A percentile compares a stretch with the other conserved stretches of the same genome.
phyloP scores from a whole-genome alignment of 2,888 invertebrate genomes.

The Lutraria lutraria region DNA sequence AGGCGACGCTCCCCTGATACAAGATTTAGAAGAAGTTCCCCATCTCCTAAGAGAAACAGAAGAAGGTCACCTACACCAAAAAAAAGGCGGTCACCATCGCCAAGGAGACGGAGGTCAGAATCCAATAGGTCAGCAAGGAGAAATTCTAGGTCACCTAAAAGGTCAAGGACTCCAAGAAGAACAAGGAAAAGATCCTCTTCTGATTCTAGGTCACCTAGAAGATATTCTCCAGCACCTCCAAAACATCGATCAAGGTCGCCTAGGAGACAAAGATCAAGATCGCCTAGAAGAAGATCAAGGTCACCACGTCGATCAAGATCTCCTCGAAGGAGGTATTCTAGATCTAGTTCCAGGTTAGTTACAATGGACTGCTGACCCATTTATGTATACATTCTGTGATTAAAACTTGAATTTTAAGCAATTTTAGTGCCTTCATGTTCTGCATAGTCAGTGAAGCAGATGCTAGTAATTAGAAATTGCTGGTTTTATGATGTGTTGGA shows the following conservation, averaged over 20 bases:
- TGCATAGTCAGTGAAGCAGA: too few relatives aligned
- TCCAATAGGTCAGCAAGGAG: slow-evolving; percentile 58
- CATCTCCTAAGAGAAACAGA: slow-evolving; percentile 38
- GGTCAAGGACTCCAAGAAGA: slow-evolving; percentile 58
- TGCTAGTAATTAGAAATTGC: too few relatives aligned
- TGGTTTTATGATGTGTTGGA: too few relatives aligned
- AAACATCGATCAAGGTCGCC: slow-evolving; percentile 58
- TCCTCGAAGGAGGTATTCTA: slow-evolving; percentile 58
- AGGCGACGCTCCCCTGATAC: slow-evolving; percentile 51
- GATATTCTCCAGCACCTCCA: slow-evolving; percentile 59
- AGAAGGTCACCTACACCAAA: slow-evolving; percentile 53
- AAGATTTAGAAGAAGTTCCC: slow-evolving; percentile 45
- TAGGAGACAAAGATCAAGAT: slow-evolving; percentile 52
- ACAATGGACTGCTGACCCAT: not conserved
- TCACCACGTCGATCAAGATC: slow-evolving; percentile 68
- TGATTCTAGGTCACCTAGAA: slow-evolving; percentile 62
- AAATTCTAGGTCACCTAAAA: slow-evolving; percentile 63
- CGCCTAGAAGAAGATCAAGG: slow-evolving; percentile 61
- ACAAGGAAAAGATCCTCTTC: slow-evolving; percentile 57
- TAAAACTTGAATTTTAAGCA: too few relatives aligned
- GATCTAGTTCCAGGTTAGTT: slow-evolving; percentile 62
- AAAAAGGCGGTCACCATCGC: slow-evolving; percentile 29
- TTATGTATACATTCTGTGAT: too few relatives aligned
- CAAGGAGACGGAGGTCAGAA: slow-evolving; percentile 48
- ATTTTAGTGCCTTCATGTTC: too few relatives aligned